Conservation (phyloP, 1,140 invertebrate species). For the Caenorhabditis briggsae region DNA sequence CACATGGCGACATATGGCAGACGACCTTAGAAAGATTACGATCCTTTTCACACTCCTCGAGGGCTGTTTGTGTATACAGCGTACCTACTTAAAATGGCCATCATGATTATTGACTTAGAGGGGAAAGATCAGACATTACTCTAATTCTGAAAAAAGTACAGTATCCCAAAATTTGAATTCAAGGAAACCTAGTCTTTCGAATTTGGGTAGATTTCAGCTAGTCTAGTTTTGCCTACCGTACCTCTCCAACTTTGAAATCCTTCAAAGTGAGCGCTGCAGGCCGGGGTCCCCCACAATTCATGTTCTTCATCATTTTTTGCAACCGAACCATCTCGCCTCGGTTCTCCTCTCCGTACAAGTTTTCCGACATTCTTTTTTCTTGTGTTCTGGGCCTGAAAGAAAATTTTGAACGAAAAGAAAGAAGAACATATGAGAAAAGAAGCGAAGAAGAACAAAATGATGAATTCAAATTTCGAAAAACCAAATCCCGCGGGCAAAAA, state of each 20-base stretch:
- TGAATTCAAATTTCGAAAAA: constrained; percentile 7
- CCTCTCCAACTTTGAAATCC: constrained; percentile 20
- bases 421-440: not conserved
- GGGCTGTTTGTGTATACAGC: no score
- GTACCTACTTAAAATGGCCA: no score
- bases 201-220: no score
- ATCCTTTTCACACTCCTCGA: no score
- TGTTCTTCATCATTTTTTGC: constrained; percentile 29
- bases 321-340: not conserved
- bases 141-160: no score
- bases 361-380: not conserved
- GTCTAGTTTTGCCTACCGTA: no score
- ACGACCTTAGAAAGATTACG: not conserved
- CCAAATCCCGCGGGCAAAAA: constrained; percentile 4
- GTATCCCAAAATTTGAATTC: not conserved
- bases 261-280: not conserved
- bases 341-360: constrained; percentile 8
- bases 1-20: not conserved
- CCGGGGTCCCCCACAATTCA: not conserved
- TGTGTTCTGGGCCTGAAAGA: not conserved
- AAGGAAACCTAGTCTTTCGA: no score
- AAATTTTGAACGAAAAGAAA: not conserved
- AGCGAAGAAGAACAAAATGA: not conserved
- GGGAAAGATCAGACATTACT: no score
- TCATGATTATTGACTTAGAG: no score